These are phyloP conservation scores for Sebastes nivosus DNA, from an alignment of 2,797 vertebrate species.

Conservation along the genomic window DNA sequence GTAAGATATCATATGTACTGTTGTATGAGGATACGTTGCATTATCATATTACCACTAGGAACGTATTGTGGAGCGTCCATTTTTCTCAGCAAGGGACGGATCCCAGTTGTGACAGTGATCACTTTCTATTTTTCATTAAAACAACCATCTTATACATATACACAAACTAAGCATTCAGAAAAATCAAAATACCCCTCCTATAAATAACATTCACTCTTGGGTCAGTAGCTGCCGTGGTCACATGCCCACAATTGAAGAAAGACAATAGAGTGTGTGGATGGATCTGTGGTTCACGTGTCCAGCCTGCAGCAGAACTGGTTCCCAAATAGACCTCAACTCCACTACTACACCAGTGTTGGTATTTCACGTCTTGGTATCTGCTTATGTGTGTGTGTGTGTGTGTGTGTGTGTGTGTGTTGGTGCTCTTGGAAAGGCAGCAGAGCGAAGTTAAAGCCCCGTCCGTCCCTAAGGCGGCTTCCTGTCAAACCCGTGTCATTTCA, in stretches of 20 bases:
- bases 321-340: neutral
- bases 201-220: slow-evolving; percentile 2
- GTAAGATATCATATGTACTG: too few species aligned
- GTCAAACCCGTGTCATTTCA: slow-evolving; percentile 61
- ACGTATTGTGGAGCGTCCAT: neutral
- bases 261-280: neutral
- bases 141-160: neutral
- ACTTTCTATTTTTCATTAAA: neutral
- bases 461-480: slow-evolving; percentile 39
- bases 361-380: neutral
- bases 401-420: neutral
- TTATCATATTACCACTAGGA: too few species aligned
- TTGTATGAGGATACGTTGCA: too few species aligned
- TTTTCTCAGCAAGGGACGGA: neutral
- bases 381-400: neutral
- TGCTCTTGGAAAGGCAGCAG: slow-evolving; percentile 22
- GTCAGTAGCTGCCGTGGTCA: neutral
- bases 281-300: slow-evolving; percentile 4
- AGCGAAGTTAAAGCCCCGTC: slow-evolving; percentile 30
- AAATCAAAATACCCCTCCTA: neutral
- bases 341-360: neutral
- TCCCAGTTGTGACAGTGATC: neutral
- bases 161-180: neutral
- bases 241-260: neutral
- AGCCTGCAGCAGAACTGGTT: neutral